Evolutionary conservation across 2,888 invertebrate species (phyloP).

Genomic region (Phyllotreta cruciferae): DNA sequence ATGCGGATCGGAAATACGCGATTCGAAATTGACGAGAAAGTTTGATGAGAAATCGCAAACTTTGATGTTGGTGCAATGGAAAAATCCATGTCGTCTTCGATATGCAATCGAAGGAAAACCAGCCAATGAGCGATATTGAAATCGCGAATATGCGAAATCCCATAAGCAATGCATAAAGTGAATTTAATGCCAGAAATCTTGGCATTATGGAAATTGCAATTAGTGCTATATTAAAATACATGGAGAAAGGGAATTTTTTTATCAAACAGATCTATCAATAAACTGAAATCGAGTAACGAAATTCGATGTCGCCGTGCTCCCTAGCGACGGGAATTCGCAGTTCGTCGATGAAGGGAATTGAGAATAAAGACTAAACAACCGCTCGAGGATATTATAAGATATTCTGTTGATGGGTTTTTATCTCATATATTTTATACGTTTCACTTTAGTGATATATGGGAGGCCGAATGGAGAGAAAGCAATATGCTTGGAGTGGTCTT

Average conservation of each 20-base stretch:
- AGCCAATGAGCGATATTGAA: too few species aligned
- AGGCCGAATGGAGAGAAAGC: constrained; percentile 19
- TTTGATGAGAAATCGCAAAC: constrained; percentile 24
- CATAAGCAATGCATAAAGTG: not conserved
- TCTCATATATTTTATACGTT: constrained; percentile 28
- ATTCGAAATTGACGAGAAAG: constrained; percentile 14
- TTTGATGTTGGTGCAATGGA: constrained; percentile 1
- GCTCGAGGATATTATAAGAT: constrained; percentile 26
- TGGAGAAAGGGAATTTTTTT: too few species aligned
- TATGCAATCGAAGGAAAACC: too few species aligned
- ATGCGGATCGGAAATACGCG: constrained; percentile 21
- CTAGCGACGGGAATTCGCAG: constrained; percentile 19
- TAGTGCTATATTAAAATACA: too few species aligned
- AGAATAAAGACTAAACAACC: constrained; percentile 26
- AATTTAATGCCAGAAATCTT: not conserved
- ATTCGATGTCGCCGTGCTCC: constrained; percentile 3
- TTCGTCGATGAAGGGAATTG: constrained; percentile 24
- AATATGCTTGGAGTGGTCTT: constrained; percentile 20
- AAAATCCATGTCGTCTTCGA: too few species aligned
- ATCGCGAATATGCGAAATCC: too few species aligned
- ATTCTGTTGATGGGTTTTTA: constrained; percentile 24
- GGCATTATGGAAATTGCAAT: too few species aligned
- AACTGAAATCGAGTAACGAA: constrained; percentile 3
- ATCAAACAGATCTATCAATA: not conserved
- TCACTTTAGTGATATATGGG: constrained; percentile 22